These are phyloP conservation scores for Noctua pronuba DNA, from an alignment of 2,888 invertebrate species.

Conservation along the genomic window DNA sequence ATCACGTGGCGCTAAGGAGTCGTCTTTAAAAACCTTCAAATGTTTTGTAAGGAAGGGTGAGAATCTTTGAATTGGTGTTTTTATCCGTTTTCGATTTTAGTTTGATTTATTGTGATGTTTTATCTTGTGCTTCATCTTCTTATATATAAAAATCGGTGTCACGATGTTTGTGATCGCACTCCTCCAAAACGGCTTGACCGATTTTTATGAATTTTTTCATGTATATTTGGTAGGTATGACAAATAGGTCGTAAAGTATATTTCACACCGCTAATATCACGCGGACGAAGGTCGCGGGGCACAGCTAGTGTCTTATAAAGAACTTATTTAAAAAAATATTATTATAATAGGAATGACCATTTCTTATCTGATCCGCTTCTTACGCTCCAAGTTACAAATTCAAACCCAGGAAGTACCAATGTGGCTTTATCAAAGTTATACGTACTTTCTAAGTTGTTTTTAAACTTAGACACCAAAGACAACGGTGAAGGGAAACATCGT, in stretches of 20 bases:
- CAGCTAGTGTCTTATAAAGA: too few relatives aligned
- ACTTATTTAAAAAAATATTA: neutral
- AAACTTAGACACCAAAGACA: neutral
- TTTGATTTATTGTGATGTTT: constrained; percentile 32
- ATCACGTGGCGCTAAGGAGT: constrained; percentile 63
- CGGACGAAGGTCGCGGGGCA: too few relatives aligned
- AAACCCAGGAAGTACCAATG: neutral
- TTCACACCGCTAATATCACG: too few relatives aligned
- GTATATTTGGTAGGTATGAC: too few relatives aligned
- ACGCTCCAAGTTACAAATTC: neutral
- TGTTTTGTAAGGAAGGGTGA: constrained; percentile 47
- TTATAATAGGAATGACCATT: neutral
- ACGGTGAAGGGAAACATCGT: neutral
- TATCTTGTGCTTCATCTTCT: neutral
- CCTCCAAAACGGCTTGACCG: too few relatives aligned
- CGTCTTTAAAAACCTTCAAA: constrained; percentile 66
- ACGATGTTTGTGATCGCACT: too few relatives aligned
- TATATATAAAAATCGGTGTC: too few relatives aligned
- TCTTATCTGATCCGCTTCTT: neutral
- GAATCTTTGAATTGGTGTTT: constrained; percentile 34
- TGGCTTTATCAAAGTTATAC: neutral
- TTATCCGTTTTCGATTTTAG: constrained; percentile 38
- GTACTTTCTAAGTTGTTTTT: neutral
- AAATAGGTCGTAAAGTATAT: too few relatives aligned
- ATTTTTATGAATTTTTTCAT: too few relatives aligned